A percentile compares a stretch with the other conserved stretches of the same genome.
phyloP scores from a whole-genome alignment of 2,888 invertebrate species.

The Silvanus unidentatus region DNA sequence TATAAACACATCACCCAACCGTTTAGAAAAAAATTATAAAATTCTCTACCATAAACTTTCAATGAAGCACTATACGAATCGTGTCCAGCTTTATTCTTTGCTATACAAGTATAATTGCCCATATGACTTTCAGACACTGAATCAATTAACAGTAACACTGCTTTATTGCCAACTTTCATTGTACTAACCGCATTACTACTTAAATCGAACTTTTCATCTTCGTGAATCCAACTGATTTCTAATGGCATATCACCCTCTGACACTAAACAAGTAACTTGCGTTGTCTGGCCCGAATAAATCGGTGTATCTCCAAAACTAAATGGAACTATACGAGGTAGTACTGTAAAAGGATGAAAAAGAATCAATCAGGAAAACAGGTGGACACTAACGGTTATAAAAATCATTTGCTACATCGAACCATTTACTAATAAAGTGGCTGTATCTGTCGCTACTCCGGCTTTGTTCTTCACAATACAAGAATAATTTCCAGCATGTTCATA shows the following conservation, averaged over 20 bases:
- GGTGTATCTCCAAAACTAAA: slow-evolving; percentile 73
- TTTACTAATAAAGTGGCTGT: slow-evolving; percentile 50
- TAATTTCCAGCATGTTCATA: slow-evolving; percentile 53
- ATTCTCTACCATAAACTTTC: slow-evolving; percentile 40
- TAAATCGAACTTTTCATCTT: slow-evolving; percentile 33
- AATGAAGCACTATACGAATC: slow-evolving; percentile 39
- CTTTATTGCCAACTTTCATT: slow-evolving; percentile 47
- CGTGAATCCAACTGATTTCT: slow-evolving; percentile 52
- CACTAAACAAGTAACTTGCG: slow-evolving; percentile 65
- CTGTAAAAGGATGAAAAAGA: too few relatives aligned
- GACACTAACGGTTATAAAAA: slow-evolving; percentile 5
- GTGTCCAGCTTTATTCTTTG: slow-evolving; percentile 42
- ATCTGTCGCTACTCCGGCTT: slow-evolving; percentile 49
- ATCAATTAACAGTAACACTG: slow-evolving; percentile 45
- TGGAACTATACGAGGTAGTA: slow-evolving; percentile 73
- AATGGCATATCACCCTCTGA: slow-evolving; percentile 55
- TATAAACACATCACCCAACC: slow-evolving; percentile 28
- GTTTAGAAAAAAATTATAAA: too few relatives aligned
- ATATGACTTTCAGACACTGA: slow-evolving; percentile 39
- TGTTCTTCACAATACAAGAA: slow-evolving; percentile 52
- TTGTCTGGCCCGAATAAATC: slow-evolving; percentile 72
- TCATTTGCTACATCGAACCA: slow-evolving; percentile 38
- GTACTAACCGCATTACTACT: slow-evolving; percentile 34
- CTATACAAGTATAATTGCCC: slow-evolving; percentile 46
- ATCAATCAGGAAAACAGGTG: too few relatives aligned